Evolutionary conservation across 2,888 invertebrate genomes (phyloP).

Genomic region (Tinea trinotella): DNA sequence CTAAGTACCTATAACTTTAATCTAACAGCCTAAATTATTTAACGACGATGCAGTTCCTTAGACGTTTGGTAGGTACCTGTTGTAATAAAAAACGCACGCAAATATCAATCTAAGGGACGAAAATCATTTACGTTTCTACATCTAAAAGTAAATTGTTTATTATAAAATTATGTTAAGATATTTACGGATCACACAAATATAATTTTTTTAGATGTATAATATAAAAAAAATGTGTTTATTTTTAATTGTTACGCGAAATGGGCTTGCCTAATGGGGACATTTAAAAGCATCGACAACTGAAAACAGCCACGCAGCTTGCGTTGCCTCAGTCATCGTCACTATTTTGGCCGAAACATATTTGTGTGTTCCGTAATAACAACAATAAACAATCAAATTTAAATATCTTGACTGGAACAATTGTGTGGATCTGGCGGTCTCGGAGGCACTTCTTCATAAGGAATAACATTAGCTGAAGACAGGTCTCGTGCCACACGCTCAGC

Average conservation of each 20-base stretch:
- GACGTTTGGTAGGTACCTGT: conserved; percentile 3
- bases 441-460: conserved; percentile 81
- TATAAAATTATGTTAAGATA: neutral
- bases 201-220: too few species aligned
- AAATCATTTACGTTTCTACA: conserved; percentile 12
- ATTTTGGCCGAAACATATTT: too few species aligned
- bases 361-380: neutral
- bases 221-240: neutral
- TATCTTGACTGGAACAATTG: conserved; percentile 77
- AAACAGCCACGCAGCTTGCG: too few species aligned
- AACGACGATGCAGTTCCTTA: conserved; percentile 3
- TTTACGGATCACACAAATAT: conserved; percentile 10
- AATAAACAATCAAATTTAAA: conserved; percentile 33
- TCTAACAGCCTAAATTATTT: neutral
- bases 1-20: neutral
- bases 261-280: too few species aligned
- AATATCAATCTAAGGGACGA: conserved; percentile 11
- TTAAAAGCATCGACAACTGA: too few species aligned
- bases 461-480: conserved; percentile 77
- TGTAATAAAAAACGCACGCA: neutral
- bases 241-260: too few species aligned
- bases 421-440: conserved; percentile 71
- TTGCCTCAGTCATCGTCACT: too few species aligned
- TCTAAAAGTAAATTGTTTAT: neutral
- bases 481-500: conserved; percentile 83